phyloP scores from a whole-genome alignment of 30 jellyfish, hydroid and myxozoan species.

The Aurelia coerulea region DNA sequence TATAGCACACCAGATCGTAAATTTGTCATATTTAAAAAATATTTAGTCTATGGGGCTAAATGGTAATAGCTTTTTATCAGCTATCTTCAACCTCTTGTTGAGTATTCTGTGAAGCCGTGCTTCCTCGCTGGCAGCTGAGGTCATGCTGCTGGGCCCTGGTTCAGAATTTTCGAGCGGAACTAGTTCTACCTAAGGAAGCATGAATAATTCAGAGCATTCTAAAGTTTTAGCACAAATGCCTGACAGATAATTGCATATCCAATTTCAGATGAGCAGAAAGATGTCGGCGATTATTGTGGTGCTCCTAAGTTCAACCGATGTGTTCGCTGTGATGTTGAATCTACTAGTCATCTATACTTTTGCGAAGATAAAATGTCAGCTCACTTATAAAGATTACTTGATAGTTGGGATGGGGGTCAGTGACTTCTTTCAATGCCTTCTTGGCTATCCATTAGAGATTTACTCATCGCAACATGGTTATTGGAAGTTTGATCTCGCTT shows the following conservation, averaged over 20 bases:
- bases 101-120: too few species aligned
- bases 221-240: too few species aligned
- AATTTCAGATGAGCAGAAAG: too few species aligned
- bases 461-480: conserved; percentile 56
- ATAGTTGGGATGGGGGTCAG: conserved; percentile 68
- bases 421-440: conserved; percentile 53
- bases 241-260: too few species aligned
- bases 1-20: too few species aligned
- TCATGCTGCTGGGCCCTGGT: too few species aligned
- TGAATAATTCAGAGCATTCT: background rate
- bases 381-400: conserved; percentile 45
- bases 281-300: conserved; percentile 38
- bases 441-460: conserved; percentile 77
- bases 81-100: too few species aligned
- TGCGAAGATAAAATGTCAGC: conserved; percentile 25
- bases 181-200: background rate
- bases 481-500: conserved; percentile 41
- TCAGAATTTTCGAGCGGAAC: too few species aligned
- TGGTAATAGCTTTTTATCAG: too few species aligned
- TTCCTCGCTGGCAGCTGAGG: too few species aligned
- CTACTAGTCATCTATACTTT: conserved; percentile 53
- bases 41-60: too few species aligned
- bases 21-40: too few species aligned
- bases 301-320: conserved; percentile 36
- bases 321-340: conserved; percentile 43